A percentile compares a stretch with the other conserved stretches of the same genome.
Evolutionary conservation across 2,113 vertebrate genomes (phyloP).

Genomic region (Centropristis striata): DNA sequence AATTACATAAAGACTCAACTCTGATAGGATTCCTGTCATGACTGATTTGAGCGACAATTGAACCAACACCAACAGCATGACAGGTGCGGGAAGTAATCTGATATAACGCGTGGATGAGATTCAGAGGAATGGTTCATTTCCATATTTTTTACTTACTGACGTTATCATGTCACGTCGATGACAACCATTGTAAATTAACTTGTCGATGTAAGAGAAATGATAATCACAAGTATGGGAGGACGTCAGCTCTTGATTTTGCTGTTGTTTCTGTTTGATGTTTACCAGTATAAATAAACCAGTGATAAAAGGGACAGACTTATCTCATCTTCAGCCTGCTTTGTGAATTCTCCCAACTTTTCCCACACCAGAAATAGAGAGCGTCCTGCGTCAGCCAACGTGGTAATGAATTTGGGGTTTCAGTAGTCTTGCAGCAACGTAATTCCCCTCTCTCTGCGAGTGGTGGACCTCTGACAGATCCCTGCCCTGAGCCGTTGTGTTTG

Average conservation of each 20-base stretch:
- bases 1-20: conserved; percentile 78
- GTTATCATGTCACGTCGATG: conserved; percentile 60
- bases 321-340: conserved; percentile 47
- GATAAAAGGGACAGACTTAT: conserved; percentile 69
- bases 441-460: conserved; percentile 44
- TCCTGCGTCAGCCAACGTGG: conserved; percentile 1
- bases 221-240: conserved; percentile 67
- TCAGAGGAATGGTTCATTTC: conserved; percentile 53
- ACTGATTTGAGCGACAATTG: conserved; percentile 57
- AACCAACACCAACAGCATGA: conserved; percentile 58
- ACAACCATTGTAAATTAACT: conserved; percentile 78
- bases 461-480: conserved; percentile 70
- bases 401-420: conserved; percentile 52
- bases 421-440: conserved; percentile 45
- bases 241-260: conserved; percentile 83
- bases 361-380: conserved; percentile 8
- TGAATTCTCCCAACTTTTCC: conserved; percentile 17
- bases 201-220: conserved; percentile 71
- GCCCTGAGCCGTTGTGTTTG: conserved; percentile 70
- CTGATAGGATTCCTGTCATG: conserved; percentile 75
- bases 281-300: conserved; percentile 85
- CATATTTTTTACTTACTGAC: conserved; percentile 70
- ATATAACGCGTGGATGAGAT: conserved; percentile 31
- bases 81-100: conserved; percentile 51
- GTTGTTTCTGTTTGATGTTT: conserved; percentile 87